Evolutionary conservation across 1,140 invertebrate genomes (phyloP).

Genomic region (Achatina immaculata): DNA sequence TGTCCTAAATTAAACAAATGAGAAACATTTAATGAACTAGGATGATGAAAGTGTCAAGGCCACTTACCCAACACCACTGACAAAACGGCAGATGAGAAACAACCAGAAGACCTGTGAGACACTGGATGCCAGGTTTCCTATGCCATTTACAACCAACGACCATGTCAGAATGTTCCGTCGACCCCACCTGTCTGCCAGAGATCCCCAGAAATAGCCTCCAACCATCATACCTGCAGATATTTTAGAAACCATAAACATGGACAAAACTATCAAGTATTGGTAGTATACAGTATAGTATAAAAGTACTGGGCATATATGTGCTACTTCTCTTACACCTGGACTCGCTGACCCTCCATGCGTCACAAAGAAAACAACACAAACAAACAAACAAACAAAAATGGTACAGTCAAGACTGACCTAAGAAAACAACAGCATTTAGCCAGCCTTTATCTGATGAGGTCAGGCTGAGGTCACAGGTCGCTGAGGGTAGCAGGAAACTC

Average conservation of each 20-base stretch:
- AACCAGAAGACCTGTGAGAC: constrained; percentile 88
- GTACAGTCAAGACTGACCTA: constrained; percentile 72
- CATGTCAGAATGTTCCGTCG: constrained; percentile 87
- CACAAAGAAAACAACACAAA: background rate
- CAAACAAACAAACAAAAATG: background rate
- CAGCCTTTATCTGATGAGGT: constrained; percentile 87
- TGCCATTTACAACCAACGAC: constrained; percentile 88
- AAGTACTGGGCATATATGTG: no score
- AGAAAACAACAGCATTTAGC: constrained; percentile 74
- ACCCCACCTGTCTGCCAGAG: constrained; percentile 87
- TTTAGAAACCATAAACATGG: no score
- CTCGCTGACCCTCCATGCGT: background rate
- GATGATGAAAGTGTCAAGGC: no score
- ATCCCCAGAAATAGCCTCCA: constrained; percentile 91
- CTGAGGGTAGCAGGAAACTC: constrained; percentile 90
- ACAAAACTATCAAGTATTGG: no score
- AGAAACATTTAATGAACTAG: no score
- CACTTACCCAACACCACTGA: constrained; percentile 91
- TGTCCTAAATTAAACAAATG: no score
- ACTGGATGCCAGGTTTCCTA: constrained; percentile 89
- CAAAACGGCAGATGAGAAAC: constrained; percentile 89
- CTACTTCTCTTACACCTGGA: no score
- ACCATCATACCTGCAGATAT: constrained; percentile 89
- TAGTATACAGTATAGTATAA: no score
- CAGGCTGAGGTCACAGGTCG: constrained; percentile 90